Base-by-base conservation (phyloP, 2,797 vertebrate species). In the Myotis pilosus region DNA sequence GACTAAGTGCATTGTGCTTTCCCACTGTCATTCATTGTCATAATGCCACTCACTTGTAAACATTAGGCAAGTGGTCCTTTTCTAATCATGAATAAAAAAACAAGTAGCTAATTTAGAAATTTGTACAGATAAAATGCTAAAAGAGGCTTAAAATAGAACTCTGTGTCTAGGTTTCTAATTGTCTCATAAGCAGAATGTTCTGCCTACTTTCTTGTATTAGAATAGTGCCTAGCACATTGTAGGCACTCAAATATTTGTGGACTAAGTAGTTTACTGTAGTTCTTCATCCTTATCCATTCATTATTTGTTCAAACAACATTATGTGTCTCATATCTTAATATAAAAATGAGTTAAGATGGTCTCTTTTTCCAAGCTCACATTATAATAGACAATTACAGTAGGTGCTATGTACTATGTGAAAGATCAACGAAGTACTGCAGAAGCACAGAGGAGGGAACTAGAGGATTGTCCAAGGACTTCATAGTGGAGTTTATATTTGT, bases 301-400 rank as follows among this genome's bases (percentile, higher is more conserved):
- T 84, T 75, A n/a, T 94, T 95, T 94, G 41, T 95, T 96, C 15
- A 75, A 25, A 41, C 82, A 90, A 64, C 66, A 87, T 76, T 94
- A 41, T 92, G 1, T 96, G n/a, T 36, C 66, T 90, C 75, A 60
- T 89, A 64, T 96, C 47, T 64, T 90, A 66, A 36, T 94, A 68
- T 91, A 78, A 94, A 96, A 94, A 44, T 84, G 38, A 86, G 80
- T 81, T 87, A 76, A 92, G 47, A 71, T 25, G 33, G 33, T 79
- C 33, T 80, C 36, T 87, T 33, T 53, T 91, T 92, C 81, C n/a
- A 92, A 91, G 64, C 71, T 87, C 13, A 76, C 20, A n/a, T 95
- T 83, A 80, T 53, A 91, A 87, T 86, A 92, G 69, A 38, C 78
- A 87, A 82, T 85, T 80, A 53, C 2, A 92, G 62, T 90, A 22